Evolutionary conservation across 2,797 vertebrate genomes (phyloP), one percentile per base, ranked within the genome.

Genomic region (Brachymystax lenok): DNA sequence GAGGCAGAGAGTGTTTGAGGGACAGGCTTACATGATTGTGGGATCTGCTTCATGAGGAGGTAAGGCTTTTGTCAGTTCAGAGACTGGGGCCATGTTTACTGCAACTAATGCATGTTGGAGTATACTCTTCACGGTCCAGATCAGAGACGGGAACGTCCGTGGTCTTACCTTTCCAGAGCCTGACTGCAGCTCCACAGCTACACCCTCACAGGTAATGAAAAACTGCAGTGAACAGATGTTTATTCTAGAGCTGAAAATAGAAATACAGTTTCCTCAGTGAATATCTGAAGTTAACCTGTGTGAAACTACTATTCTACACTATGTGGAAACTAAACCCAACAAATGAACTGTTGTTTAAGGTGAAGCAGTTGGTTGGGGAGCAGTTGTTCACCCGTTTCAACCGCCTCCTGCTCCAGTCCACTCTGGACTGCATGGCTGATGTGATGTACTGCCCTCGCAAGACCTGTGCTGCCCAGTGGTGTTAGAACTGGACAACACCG

Each of bases 321-420:
- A 40, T 40, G 40, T 40, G 40, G 40, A 40, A 40, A 40, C 40
- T 46, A n/a, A 27, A 4, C 46, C 14, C 40, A 24, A n/a, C 5
- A 0, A 61, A 61, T 61, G 0, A 61, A 28, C 56, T 6, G 16
- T 10, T 24, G 51, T 75, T 46, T 61, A 82, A 97, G 96, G 96
- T 98, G 63, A 95, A 90, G 84, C 91, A 92, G 82, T 81, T 97
- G 80, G 95, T 97, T 0, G 95, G 92, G 3, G 95, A 96, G 78
- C 83, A 97, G 79, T 88, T 97, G 12, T 97, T 97, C 85, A 89
- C 91, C 4, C 95, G 95, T 35, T 98, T 96, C 0, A 96, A 98
- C 74, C 94, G 93, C 46, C 96, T 98, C 71, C 94, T 98, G 8
- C 94, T 97, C 46, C 95, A 97, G 91, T 94, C 90, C 1, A 94